Evolutionary conservation across 2,797 vertebrate species (phyloP).

Genomic region (Mareca penelope): DNA sequence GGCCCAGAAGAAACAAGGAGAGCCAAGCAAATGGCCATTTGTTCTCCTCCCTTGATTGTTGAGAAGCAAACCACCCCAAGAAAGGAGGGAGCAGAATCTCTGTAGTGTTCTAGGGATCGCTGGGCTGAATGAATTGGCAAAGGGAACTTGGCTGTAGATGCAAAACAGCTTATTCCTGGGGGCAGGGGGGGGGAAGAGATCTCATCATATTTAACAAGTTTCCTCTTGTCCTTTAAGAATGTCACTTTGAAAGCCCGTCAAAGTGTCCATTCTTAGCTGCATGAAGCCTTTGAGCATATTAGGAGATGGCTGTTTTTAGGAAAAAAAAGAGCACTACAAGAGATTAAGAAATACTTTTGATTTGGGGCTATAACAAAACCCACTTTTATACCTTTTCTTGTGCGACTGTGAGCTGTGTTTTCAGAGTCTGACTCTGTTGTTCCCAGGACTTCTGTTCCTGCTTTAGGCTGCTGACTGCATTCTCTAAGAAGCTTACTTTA

Average conservation of each 20-base stretch:
- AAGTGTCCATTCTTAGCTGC: neutral
- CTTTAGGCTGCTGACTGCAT: conserved; percentile 75
- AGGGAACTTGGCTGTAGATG: neutral
- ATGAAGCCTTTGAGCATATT: neutral
- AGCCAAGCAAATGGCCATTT: neutral
- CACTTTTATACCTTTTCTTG: conserved; percentile 82
- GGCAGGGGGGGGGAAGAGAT: neutral
- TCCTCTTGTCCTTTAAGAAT: neutral
- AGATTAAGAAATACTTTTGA: neutral
- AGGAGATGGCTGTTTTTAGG: neutral
- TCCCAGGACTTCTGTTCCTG: conserved; percentile 82
- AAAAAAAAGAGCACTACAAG: neutral
- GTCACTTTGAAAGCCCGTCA: neutral
- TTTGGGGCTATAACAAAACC: neutral
- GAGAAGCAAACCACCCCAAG: neutral
- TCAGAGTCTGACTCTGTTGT: conserved; percentile 79
- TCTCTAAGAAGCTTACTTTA: conserved; percentile 80
- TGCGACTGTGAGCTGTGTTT: conserved; percentile 78
- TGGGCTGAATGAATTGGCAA: neutral
- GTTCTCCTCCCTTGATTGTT: neutral
- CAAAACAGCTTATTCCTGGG: neutral
- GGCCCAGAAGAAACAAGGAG: neutral
- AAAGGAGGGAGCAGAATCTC: neutral
- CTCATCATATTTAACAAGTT: neutral
- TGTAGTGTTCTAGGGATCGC: neutral